phyloP scores from a whole-genome alignment of 2,888 invertebrate genomes.

The Hirtodrosophila alboralis region DNA sequence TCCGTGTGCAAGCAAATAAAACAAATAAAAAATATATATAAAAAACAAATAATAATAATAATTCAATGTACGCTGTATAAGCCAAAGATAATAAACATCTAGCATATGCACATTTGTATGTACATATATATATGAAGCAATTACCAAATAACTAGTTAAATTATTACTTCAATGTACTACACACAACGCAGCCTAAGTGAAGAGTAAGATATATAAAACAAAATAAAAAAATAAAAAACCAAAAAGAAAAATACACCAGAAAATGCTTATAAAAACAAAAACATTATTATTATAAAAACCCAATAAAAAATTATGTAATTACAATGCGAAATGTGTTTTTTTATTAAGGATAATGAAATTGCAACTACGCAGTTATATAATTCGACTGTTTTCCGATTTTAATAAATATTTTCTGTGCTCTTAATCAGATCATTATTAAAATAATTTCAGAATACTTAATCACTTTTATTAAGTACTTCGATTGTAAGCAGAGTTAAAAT shows the following conservation, averaged over 20 bases:
- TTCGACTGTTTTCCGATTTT: too few species aligned
- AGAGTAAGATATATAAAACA: slow-evolving; percentile 41
- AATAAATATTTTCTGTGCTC: too few species aligned
- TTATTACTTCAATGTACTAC: slow-evolving; percentile 69
- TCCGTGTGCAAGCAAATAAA: slow-evolving; percentile 44
- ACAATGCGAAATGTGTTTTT: not conserved
- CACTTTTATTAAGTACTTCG: too few species aligned
- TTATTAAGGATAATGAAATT: not conserved
- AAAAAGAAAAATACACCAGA: slow-evolving; percentile 40
- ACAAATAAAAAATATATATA: slow-evolving; percentile 8
- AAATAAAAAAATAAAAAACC: too few species aligned
- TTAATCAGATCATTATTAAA: too few species aligned
- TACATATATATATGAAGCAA: slow-evolving; percentile 45
- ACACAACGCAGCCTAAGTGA: slow-evolving; percentile 56
- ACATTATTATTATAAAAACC: slow-evolving; percentile 30
- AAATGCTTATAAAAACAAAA: slow-evolving; percentile 48
- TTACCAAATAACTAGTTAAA: slow-evolving; percentile 77
- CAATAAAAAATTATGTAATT: slow-evolving; percentile 30
- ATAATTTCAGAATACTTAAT: too few species aligned
- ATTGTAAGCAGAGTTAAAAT: too few species aligned
- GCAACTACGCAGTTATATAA: too few species aligned
- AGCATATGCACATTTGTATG: slow-evolving; percentile 26
- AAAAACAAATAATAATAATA: slow-evolving; percentile 10
- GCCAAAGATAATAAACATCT: slow-evolving; percentile 14
- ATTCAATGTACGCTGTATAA: slow-evolving; percentile 21